Evolutionary conservation across 2,797 vertebrate genomes (phyloP).

Genomic region (Paguma larvata): DNA sequence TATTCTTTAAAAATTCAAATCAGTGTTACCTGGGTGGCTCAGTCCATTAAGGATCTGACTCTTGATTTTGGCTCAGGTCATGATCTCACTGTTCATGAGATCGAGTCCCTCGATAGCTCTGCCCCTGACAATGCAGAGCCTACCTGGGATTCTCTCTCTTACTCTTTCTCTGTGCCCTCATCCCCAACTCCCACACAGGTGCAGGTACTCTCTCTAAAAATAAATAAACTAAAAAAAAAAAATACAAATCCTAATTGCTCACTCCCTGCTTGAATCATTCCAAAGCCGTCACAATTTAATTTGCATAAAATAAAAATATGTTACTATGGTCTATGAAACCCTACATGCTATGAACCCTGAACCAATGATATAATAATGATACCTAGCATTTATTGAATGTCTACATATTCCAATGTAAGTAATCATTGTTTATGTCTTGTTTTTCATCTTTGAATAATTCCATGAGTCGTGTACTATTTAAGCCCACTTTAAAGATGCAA

Average conservation of each 20-base stretch:
- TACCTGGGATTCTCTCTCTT: no score
- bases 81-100: no score
- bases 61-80: no score
- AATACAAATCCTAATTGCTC: neutral
- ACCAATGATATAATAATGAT: neutral
- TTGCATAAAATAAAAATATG: slow-evolving; percentile 8
- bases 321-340: neutral
- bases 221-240: neutral
- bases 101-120: no score
- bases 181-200: no score
- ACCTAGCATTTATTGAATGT: neutral
- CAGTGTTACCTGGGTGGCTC: no score
- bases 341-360: neutral
- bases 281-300: neutral
- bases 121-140: no score
- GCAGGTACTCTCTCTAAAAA: no score
- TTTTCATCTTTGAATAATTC: slow-evolving; percentile 44
- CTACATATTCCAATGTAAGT: neutral
- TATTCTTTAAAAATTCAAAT: slow-evolving; percentile 26
- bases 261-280: neutral
- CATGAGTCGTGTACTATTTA: neutral
- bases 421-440: neutral
- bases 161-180: no score
- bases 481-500: neutral
- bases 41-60: no score